A percentile compares a stretch with the other conserved stretches of the same genome.
Evolutionary conservation across 2,113 vertebrate genomes (phyloP).

Genomic region (Rhinolophus ferrumequinum): DNA sequence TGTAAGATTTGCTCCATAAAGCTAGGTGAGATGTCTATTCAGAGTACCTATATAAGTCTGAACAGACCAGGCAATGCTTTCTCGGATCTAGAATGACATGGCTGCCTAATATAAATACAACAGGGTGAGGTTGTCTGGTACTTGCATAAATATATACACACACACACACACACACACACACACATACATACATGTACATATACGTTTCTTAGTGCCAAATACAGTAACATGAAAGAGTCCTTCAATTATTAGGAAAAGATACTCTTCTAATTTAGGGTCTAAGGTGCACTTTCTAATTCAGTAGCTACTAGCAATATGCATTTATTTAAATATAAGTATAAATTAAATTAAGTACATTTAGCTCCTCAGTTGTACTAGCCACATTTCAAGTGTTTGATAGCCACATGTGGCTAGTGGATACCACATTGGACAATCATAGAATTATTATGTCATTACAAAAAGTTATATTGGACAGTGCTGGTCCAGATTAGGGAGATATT

Average conservation of each 20-base stretch:
- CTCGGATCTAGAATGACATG: neutral
- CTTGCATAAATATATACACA: neutral
- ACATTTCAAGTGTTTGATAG: neutral
- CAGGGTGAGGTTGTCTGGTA: neutral
- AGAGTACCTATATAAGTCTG: neutral
- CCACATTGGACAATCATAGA: neutral
- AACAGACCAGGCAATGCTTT: neutral
- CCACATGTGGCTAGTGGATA: neutral
- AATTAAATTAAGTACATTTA: neutral
- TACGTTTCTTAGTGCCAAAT: neutral
- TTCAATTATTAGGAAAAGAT: slow-evolving; percentile 33
- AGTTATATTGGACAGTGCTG: neutral
- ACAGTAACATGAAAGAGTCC: neutral
- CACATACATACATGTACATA: neutral
- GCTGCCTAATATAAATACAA: neutral
- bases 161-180: neutral
- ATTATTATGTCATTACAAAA: neutral
- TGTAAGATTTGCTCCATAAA: slow-evolving; percentile 17
- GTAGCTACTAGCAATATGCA: neutral
- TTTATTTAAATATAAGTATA: slow-evolving; percentile 33
- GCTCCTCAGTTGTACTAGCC: neutral
- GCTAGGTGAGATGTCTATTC: neutral
- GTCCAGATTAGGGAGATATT: neutral
- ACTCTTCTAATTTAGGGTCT: neutral
- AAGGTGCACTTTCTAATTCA: neutral